These are phyloP conservation scores for Campaea margaritaria DNA, from an alignment of 2,888 invertebrate species.

Conservation along the genomic window DNA sequence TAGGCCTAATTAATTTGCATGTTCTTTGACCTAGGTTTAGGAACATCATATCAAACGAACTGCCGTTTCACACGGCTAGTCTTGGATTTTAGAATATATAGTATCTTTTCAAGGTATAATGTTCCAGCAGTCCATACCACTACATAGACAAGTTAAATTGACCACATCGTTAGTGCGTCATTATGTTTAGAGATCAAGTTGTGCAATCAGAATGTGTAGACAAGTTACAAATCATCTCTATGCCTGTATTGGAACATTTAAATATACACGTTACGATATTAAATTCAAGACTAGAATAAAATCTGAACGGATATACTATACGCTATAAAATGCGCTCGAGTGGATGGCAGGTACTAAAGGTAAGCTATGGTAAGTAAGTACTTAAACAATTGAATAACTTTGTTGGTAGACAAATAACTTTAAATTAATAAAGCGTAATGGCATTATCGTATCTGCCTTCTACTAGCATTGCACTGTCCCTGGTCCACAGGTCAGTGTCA, in stretches of 20 bases:
- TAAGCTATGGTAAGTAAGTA: slow-evolving; percentile 6
- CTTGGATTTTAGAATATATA: slow-evolving; percentile 1
- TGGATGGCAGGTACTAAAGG: slow-evolving; percentile 33
- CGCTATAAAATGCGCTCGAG: slow-evolving; percentile 31
- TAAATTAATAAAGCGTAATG: slow-evolving; percentile 15
- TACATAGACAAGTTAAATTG: slow-evolving; percentile 5
- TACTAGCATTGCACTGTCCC: slow-evolving; percentile 18
- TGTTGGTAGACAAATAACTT: slow-evolving; percentile 17
- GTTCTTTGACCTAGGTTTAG: slow-evolving; percentile 19
- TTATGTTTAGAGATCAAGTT: slow-evolving; percentile 46
- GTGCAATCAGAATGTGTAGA: slow-evolving; percentile 78
- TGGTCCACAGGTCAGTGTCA: slow-evolving; percentile 15
- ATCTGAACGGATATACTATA: slow-evolving; percentile 46
- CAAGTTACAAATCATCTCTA: slow-evolving; percentile 62
- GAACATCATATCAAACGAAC: slow-evolving; percentile 68
- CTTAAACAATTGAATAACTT: slow-evolving; percentile 20
- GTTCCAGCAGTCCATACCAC: not conserved
- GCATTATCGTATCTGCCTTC: slow-evolving; percentile 28
- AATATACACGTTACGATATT: slow-evolving; percentile 52
- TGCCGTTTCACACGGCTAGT: slow-evolving; percentile 53
- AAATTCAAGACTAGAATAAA: slow-evolving; percentile 72
- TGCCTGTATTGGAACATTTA: slow-evolving; percentile 54
- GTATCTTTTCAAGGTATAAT: slow-evolving; percentile 8
- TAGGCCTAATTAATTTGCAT: slow-evolving; percentile 2
- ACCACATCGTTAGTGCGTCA: slow-evolving; percentile 24